Base-by-base conservation (phyloP, 2,888 invertebrate species). In the Brachypterus glaber region DNA sequence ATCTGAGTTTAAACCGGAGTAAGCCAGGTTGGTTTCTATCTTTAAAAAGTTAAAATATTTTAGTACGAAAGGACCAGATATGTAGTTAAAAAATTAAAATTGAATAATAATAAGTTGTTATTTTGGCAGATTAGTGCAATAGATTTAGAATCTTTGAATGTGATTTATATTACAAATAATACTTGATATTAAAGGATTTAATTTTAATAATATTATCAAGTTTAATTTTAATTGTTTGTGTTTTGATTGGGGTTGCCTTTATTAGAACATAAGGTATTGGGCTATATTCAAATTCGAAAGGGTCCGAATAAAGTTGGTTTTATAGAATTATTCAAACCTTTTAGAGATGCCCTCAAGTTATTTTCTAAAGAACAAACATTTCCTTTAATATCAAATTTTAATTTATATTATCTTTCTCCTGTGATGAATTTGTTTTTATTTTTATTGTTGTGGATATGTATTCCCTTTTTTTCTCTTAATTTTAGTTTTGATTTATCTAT, bases 1-100 rank as follows among this genome's bases (percentile, higher is more conserved):
- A 84, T 82, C 79, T 83, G 82, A 84, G 82, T 83, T 84, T 77
- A 84, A 73, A 82, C 79, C 82, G 82, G 79, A 69, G 78, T 79
- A 57, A 84, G 77, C 80, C 82, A 82, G 82, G 80, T 83, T 76
- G 79, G 82, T 78, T 83, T 83, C 77, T 83, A 82, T 83, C 79
- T 79, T 76, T 74, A 73, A 65, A 62, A 46, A 60, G 49, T 44
- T 57, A 17, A 52, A 61, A 71, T 72, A 70, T 73, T 73, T 75
- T 79, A 80, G 81, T 83, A 83, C 81, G 81, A 82, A 82, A 83
- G 81, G 80, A 82, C 72, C 67, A 67, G 67, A 66, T 72, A 72
- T 72, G 66, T 57, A 58, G 69, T 72, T 73, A 67, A 70, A 60
- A 70, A 67, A 67, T 60, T 57, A 66, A 55, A 67, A 62, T 60